Conservation (phyloP, 2,797 vertebrate genomes). For the Vultur gryphus region DNA sequence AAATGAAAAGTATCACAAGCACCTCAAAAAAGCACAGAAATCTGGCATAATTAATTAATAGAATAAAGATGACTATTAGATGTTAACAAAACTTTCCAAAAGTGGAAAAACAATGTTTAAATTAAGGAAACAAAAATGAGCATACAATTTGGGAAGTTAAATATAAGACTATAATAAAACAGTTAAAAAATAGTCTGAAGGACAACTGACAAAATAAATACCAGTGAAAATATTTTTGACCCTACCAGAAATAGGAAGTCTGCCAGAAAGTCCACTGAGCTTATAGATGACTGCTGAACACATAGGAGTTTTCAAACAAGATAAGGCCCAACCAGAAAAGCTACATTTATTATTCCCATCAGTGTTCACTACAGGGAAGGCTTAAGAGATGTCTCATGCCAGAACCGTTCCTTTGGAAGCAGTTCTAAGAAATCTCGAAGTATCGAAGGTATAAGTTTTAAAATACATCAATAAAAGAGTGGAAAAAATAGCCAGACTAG, state of each 20-base stretch:
- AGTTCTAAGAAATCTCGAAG: not conserved
- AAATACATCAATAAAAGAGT: not conserved
- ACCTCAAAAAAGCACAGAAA: not conserved
- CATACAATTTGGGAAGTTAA: not conserved
- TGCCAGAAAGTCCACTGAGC: not conserved
- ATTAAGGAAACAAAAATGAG: not conserved
- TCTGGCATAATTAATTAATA: not conserved
- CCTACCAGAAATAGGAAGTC: not conserved
- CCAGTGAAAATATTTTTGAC: not conserved
- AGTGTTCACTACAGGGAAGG: not conserved
- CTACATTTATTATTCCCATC: not conserved
- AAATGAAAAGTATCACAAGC: not conserved
- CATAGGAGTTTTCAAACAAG: not conserved
- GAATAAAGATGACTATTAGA: not conserved
- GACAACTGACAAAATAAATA: not conserved
- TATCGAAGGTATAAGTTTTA: not conserved
- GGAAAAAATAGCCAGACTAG: not conserved
- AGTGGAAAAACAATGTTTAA: not conserved
- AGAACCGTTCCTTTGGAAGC: not conserved
- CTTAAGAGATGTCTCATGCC: not conserved
- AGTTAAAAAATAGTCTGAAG: not conserved
- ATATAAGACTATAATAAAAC: not conserved
- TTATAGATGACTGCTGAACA: not conserved
- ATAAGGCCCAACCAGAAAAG: not conserved
- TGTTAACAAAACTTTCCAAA: not conserved